phyloP scores from a whole-genome alignment of 2,888 invertebrate genomes.

The Nowickia ferox region DNA sequence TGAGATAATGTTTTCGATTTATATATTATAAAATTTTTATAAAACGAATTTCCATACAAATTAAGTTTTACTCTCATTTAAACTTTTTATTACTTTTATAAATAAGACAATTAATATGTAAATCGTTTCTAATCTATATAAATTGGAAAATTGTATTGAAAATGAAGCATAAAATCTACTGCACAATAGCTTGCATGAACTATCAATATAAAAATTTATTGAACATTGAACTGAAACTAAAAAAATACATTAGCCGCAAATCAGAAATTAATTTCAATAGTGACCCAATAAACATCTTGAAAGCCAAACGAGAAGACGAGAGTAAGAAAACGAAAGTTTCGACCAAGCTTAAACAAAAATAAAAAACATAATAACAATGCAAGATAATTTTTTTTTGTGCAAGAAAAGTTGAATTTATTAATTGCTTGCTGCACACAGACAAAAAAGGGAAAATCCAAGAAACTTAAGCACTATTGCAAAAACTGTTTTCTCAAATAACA shows the following conservation, averaged over 20 bases:
- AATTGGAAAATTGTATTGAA: conserved; percentile 2
- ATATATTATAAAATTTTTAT: no score
- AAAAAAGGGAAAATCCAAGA: conserved; percentile 15
- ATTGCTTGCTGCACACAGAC: not conserved
- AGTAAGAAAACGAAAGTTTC: conserved; percentile 49
- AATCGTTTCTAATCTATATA: conserved; percentile 18
- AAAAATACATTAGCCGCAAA: not conserved
- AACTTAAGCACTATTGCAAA: not conserved
- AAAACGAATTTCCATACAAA: no score
- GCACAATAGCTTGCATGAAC: not conserved
- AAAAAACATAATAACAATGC: not conserved
- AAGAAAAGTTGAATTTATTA: conserved; percentile 23
- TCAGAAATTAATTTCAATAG: conserved; percentile 49
- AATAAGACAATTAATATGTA: conserved; percentile 2
- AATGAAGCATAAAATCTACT: not conserved
- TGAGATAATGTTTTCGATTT: no score
- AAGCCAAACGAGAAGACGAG: conserved; percentile 7
- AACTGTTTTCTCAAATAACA: not conserved
- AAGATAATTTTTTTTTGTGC: conserved; percentile 7
- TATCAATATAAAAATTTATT: conserved; percentile 14
- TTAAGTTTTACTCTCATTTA: no score
- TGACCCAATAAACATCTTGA: conserved; percentile 50
- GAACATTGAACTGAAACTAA: conserved; percentile 42
- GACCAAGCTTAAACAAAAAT: conserved; percentile 1
- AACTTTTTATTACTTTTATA: no score